phyloP scores from a whole-genome alignment of 2,888 invertebrate species.

The Bursaphelenchus okinawaensis region DNA sequence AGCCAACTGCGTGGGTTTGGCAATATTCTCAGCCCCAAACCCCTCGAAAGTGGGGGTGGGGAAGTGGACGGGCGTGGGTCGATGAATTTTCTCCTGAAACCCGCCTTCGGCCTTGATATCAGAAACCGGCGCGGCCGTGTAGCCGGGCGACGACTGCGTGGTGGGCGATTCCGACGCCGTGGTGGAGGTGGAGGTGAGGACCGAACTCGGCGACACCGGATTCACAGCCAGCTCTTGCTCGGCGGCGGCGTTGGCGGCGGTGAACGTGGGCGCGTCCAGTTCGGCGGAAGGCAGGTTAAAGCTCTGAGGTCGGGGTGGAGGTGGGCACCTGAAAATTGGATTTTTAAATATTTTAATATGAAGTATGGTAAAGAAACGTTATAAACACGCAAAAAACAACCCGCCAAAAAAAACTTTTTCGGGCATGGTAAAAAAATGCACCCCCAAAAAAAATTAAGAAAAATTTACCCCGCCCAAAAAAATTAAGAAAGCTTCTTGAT shows the following conservation, averaged over 20 bases:
- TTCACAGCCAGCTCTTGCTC: not conserved
- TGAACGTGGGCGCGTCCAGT: not conserved
- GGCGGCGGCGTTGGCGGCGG: too few relatives aligned
- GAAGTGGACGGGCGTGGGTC: not conserved
- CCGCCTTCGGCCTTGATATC: not conserved
- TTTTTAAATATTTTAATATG: not conserved
- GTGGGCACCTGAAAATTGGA: not conserved
- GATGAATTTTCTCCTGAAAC: not conserved
- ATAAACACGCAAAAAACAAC: too few relatives aligned
- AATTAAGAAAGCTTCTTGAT: too few relatives aligned
- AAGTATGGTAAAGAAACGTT: too few relatives aligned
- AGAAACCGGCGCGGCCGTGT: not conserved
- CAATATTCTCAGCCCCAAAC: not conserved
- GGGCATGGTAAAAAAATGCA: too few relatives aligned
- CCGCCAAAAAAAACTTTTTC: too few relatives aligned
- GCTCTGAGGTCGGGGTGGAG: not conserved
- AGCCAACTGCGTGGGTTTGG: not conserved
- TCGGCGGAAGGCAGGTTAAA: not conserved
- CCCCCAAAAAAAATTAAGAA: too few relatives aligned
- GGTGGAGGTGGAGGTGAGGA: not conserved
- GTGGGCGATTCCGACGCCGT: not conserved
- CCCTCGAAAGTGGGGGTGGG: not conserved
- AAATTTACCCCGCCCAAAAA: too few relatives aligned
- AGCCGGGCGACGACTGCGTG: not conserved
- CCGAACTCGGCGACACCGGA: not conserved